Conservation (phyloP, 2,113 vertebrate species). For the Xiphophorus hellerii region DNA sequence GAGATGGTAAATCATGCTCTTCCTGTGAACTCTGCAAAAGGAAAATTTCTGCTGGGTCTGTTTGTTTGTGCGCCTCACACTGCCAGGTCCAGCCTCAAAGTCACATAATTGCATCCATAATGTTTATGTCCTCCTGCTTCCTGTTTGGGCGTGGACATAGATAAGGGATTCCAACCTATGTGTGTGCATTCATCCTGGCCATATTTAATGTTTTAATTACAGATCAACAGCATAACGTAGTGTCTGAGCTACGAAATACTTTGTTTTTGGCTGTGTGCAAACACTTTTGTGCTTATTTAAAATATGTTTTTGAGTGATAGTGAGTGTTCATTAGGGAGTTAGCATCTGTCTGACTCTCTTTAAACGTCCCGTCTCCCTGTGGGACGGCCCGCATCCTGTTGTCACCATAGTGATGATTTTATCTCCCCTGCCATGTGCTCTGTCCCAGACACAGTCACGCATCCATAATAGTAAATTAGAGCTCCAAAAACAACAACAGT, state of each 20-base stretch:
- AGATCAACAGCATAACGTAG: slow-evolving; percentile 4
- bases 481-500: slow-evolving; percentile 44
- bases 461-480: slow-evolving; percentile 51
- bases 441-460: slow-evolving; percentile 57
- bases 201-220: not conserved
- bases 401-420: slow-evolving; percentile 77
- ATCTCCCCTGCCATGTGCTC: slow-evolving; percentile 71
- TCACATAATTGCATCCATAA: slow-evolving; percentile 66
- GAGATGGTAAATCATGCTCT: not conserved
- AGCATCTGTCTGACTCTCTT: slow-evolving; percentile 69
- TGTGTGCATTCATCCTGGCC: slow-evolving; percentile 29
- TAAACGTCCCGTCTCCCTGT: slow-evolving; percentile 49
- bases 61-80: slow-evolving; percentile 58
- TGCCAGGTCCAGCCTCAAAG: slow-evolving; percentile 44
- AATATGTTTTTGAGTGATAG: slow-evolving; percentile 1
- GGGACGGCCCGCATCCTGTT: slow-evolving; percentile 70
- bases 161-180: slow-evolving; percentile 63
- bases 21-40: slow-evolving; percentile 12
- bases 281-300: slow-evolving; percentile 7
- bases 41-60: slow-evolving; percentile 29
- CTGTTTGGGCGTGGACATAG: slow-evolving; percentile 74
- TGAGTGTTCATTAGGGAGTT: slow-evolving; percentile 42
- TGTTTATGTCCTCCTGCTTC: slow-evolving; percentile 73
- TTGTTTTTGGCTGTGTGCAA: not conserved
- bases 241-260: slow-evolving; percentile 4